phyloP scores from a whole-genome alignment of 2,797 vertebrate species.

The Alosa sapidissima region DNA sequence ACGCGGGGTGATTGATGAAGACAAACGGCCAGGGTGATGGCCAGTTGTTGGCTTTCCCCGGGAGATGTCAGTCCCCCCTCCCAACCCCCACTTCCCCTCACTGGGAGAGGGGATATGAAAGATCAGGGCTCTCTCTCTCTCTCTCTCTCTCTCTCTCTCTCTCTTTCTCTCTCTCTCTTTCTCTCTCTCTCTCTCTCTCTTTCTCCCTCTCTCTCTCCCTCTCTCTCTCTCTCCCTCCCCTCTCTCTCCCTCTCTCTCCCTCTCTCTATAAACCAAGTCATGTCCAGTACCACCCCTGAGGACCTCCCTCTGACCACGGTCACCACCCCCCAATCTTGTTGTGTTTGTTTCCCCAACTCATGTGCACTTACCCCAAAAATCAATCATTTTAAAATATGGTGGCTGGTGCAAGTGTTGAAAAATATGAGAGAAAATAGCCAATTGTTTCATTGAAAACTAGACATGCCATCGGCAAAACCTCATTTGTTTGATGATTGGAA shows the following conservation, averaged over 20 bases:
- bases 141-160: slow-evolving; percentile 35
- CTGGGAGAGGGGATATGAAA: slow-evolving; percentile 68
- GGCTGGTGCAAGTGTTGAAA: neutral
- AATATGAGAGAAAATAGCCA: neutral
- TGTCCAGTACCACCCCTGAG: neutral
- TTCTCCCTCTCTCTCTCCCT: slow-evolving; percentile 48
- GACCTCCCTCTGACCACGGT: neutral
- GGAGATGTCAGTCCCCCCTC: slow-evolving; percentile 73
- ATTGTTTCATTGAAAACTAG: neutral
- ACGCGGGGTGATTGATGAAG: slow-evolving; percentile 83
- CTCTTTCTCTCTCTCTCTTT: slow-evolving; percentile 17
- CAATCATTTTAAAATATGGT: slow-evolving; percentile 22
- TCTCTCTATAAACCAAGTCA: neutral
- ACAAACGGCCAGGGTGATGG: slow-evolving; percentile 79
- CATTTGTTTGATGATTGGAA: neutral
- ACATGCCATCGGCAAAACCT: neutral
- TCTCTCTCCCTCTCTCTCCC: slow-evolving; percentile 29
- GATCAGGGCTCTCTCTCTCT: slow-evolving; percentile 52
- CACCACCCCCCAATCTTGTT: neutral
- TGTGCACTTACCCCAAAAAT: slow-evolving; percentile 6
- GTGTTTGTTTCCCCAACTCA: slow-evolving; percentile 15
- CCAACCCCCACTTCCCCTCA: slow-evolving; percentile 59
- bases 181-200: neutral
- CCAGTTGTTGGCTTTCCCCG: slow-evolving; percentile 78
- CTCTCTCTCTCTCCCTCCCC: slow-evolving; percentile 37